These are phyloP conservation scores for Charina bottae DNA, from an alignment of 2,113 vertebrate species.

Conservation along the genomic window DNA sequence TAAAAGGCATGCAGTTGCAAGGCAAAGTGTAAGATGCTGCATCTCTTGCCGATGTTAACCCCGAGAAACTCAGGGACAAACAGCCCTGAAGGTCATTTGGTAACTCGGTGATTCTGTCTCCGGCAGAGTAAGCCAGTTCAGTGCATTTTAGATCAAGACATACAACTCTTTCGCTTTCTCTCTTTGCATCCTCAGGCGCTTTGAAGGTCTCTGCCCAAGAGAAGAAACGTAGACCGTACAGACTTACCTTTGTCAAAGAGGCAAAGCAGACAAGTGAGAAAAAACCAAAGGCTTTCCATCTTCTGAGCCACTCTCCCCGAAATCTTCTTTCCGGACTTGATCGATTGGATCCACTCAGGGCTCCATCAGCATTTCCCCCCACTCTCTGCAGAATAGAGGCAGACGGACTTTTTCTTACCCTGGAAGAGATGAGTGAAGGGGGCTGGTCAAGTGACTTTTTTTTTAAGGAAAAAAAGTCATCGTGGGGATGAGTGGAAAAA, in stretches of 20 bases:
- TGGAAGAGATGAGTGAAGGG: slow-evolving; percentile 50
- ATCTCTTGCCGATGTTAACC: background rate
- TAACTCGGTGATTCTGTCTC: background rate
- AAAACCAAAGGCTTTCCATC: slow-evolving; percentile 34
- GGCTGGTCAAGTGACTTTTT: slow-evolving; percentile 10
- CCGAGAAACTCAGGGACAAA: background rate
- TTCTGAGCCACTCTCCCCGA: background rate
- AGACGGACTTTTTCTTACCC: slow-evolving; percentile 38
- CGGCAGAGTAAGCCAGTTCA: background rate
- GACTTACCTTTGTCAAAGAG: slow-evolving; percentile 64
- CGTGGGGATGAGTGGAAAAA: slow-evolving; percentile 59
- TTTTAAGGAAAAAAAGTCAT: slow-evolving; percentile 30
- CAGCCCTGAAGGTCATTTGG: background rate
- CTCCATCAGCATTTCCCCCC: slow-evolving; percentile 25
- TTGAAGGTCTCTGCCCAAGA: background rate
- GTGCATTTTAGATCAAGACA: background rate
- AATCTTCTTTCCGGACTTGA: background rate
- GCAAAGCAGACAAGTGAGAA: slow-evolving; percentile 56
- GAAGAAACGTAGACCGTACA: background rate
- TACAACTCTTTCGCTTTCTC: background rate
- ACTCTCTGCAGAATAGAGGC: slow-evolving; percentile 6
- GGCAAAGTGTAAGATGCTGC: background rate
- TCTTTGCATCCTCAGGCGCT: no score
- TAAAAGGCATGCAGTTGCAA: background rate
- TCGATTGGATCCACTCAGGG: background rate